Conservation (phyloP, 2,113 vertebrate genomes). For the Oostethus manadensis region DNA sequence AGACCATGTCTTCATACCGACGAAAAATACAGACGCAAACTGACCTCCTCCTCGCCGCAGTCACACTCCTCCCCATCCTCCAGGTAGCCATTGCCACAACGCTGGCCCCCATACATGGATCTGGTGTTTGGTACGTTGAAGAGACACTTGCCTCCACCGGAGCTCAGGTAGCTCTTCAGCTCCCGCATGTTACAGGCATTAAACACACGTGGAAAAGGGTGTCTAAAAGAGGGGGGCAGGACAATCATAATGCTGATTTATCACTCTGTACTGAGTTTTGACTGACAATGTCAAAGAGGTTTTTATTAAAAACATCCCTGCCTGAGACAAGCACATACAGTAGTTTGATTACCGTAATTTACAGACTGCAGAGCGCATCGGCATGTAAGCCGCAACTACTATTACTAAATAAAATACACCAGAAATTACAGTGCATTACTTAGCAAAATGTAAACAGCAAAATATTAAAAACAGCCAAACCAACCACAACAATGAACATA, state of each 20-base stretch:
- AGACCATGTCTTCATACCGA: neutral
- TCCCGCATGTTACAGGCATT: slow-evolving; percentile 86
- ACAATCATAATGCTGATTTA: neutral
- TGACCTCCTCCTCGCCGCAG: slow-evolving; percentile 91
- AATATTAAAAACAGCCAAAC: neutral
- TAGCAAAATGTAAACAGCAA: neutral
- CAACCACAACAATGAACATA: neutral
- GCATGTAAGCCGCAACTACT: too few species aligned
- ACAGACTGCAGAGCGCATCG: too few species aligned
- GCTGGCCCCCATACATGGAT: slow-evolving; percentile 83
- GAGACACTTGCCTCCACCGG: slow-evolving; percentile 95
- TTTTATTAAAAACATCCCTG: neutral
- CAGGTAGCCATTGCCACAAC: slow-evolving; percentile 94
- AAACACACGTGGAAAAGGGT: slow-evolving; percentile 91
- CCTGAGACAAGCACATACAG: too few species aligned
- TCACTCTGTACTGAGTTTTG: too few species aligned
- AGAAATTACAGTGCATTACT: too few species aligned
- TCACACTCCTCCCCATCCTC: slow-evolving; percentile 97
- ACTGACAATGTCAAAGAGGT: neutral
- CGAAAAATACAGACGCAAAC: slow-evolving; percentile 22
- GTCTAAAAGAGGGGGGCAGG: slow-evolving; percentile 56
- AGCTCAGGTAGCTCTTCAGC: slow-evolving; percentile 83
- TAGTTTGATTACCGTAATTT: too few species aligned
- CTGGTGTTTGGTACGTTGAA: slow-evolving; percentile 90
- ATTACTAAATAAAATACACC: too few species aligned